phyloP scores from a whole-genome alignment of 2,797 vertebrate genomes.

The Enteromius unitaeniatus region DNA sequence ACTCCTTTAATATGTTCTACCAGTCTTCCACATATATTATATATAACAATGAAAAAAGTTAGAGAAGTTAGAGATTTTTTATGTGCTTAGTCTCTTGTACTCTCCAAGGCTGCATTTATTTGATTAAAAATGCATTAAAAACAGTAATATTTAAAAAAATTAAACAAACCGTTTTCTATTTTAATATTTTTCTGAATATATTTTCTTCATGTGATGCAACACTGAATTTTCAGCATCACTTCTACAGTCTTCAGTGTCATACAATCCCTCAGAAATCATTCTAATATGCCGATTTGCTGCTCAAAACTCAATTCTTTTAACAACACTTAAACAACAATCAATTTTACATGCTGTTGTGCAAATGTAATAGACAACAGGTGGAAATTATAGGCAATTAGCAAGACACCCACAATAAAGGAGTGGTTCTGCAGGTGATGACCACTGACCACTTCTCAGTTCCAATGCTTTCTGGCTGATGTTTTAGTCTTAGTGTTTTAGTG shows the following conservation, averaged over 20 bases:
- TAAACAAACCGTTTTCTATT: not conserved
- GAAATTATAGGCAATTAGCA: too few species aligned
- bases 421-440: too few species aligned
- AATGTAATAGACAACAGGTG: too few species aligned
- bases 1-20: not conserved
- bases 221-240: not conserved
- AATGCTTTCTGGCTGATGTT: too few species aligned
- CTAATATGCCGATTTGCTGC: not conserved
- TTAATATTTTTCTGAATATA: not conserved
- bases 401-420: too few species aligned
- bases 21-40: not conserved
- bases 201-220: not conserved
- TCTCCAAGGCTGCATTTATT: not conserved
- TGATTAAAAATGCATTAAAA: not conserved
- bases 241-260: too few species aligned
- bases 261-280: not conserved
- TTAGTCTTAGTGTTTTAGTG: too few species aligned
- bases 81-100: not conserved
- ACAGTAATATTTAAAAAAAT: not conserved
- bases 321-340: too few species aligned
- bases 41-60: not conserved
- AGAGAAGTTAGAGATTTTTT: not conserved
- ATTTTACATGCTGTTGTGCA: not conserved
- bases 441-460: too few species aligned
- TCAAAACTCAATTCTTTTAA: not conserved